These are phyloP conservation scores for Paratilapia polleni DNA, from an alignment of 2,113 vertebrate species.

Conservation along the genomic window DNA sequence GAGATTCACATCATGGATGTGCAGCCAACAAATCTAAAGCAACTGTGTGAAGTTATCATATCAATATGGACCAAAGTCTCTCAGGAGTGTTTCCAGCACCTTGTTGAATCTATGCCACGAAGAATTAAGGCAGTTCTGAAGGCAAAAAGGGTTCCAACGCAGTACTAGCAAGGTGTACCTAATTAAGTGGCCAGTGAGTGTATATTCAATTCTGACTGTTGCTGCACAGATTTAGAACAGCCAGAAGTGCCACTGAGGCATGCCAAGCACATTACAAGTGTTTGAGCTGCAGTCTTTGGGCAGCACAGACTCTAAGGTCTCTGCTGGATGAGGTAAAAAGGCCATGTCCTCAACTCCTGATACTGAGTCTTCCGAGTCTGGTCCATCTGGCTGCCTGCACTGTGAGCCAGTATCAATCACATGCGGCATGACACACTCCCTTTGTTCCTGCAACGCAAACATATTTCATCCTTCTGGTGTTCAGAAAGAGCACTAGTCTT, in stretches of 20 bases:
- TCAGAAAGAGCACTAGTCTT: constrained; percentile 6
- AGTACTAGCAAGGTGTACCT: no score
- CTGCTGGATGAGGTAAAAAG: constrained; percentile 46
- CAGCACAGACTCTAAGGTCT: constrained; percentile 24
- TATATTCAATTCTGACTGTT: neutral
- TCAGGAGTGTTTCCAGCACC: no score
- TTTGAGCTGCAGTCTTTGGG: constrained; percentile 32
- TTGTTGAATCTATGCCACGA: no score
- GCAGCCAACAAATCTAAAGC: no score
- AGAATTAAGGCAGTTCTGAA: no score
- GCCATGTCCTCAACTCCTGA: constrained; percentile 27
- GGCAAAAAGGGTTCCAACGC: no score
- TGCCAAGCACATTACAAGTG: constrained; percentile 37
- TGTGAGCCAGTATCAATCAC: constrained; percentile 56
- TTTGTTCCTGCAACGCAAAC: constrained; percentile 68
- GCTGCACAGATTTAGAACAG: neutral
- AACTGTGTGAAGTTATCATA: no score
- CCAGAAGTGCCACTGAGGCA: neutral
- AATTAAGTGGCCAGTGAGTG: no score
- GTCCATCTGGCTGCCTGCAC: constrained; percentile 47
- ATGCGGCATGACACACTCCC: constrained; percentile 33
- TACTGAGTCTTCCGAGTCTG: constrained; percentile 19
- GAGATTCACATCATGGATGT: no score
- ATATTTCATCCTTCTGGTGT: constrained; percentile 56
- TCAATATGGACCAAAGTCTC: no score